phyloP scores from a whole-genome alignment of 2,797 vertebrate species.

The Rhinophrynus dorsalis region DNA sequence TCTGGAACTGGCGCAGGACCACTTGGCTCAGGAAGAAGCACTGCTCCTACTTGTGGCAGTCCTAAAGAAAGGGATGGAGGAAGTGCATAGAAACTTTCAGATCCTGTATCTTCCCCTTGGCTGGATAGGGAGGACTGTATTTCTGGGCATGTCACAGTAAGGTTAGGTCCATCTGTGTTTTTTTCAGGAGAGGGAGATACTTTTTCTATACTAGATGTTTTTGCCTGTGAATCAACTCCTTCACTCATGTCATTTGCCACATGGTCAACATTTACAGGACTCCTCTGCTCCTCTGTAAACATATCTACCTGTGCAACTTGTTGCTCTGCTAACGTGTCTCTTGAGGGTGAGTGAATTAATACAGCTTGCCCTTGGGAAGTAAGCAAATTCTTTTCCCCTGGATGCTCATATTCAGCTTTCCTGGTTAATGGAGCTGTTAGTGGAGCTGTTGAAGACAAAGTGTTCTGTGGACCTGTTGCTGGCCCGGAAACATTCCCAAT shows the following conservation, averaged over 20 bases:
- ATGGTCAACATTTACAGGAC: not conserved
- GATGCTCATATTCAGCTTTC: not conserved
- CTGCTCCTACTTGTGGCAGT: slow-evolving; percentile 13
- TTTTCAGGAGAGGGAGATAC: not conserved
- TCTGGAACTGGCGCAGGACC: slow-evolving; percentile 17
- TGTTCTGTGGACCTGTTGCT: not conserved
- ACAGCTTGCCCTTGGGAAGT: not conserved
- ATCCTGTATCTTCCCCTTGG: slow-evolving; percentile 15
- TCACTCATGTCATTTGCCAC: not conserved
- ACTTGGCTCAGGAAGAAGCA: not conserved
- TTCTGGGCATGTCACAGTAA: not conserved
- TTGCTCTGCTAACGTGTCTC: slow-evolving; percentile 11
- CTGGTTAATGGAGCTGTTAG: not conserved
- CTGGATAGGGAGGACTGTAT: slow-evolving; percentile 23
- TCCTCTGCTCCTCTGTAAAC: not conserved
- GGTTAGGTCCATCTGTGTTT: not conserved
- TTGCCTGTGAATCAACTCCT: not conserved
- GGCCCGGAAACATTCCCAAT: not conserved
- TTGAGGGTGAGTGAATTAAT: not conserved
- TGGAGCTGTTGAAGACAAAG: not conserved
- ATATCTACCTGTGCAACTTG: not conserved
- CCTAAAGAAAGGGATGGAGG: slow-evolving; percentile 25
- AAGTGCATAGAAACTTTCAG: not conserved
- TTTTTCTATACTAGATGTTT: not conserved
- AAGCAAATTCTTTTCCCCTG: not conserved